Percentiles rank a stretch among this genome's conserved stretches.
Conservation (phyloP, 1,140 invertebrate genomes). For the Apocrypta bakeri region DNA sequence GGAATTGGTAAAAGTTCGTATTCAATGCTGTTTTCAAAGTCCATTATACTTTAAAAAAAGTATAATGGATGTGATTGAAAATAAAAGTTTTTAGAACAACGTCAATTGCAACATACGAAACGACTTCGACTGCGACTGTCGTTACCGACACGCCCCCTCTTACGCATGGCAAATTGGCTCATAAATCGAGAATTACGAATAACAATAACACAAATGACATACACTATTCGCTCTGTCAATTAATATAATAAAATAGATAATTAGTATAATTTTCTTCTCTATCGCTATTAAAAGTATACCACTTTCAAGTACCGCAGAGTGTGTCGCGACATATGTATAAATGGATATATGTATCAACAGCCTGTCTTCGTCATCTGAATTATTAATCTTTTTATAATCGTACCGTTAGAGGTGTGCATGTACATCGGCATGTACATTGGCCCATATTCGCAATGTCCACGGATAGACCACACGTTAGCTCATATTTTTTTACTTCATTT, state of each 20-base stretch:
- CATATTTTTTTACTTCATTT: not conserved
- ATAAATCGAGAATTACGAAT: not conserved
- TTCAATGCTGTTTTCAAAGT: conserved; percentile 19
- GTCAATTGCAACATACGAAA: not conserved
- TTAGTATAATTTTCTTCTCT: not conserved
- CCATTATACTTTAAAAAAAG: not conserved
- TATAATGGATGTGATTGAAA: not conserved
- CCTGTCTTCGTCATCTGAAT: not conserved
- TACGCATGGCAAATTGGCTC: not conserved
- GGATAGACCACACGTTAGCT: not conserved
- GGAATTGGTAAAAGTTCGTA: conserved; percentile 9
- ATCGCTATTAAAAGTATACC: no score
- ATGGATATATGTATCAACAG: no score
- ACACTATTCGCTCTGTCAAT: not conserved
- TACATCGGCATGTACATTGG: no score
- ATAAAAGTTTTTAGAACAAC: not conserved
- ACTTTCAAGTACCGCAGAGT: no score
- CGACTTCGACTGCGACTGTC: not conserved
- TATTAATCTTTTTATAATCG: not conserved
- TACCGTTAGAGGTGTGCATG: not conserved
- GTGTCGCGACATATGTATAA: no score
- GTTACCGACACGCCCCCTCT: not conserved
- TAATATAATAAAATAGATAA: not conserved
- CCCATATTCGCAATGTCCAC: not conserved
- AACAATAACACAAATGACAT: not conserved